Evolutionary conservation across 2,888 invertebrate species (phyloP).

Genomic region (Electrophaes corylata): DNA sequence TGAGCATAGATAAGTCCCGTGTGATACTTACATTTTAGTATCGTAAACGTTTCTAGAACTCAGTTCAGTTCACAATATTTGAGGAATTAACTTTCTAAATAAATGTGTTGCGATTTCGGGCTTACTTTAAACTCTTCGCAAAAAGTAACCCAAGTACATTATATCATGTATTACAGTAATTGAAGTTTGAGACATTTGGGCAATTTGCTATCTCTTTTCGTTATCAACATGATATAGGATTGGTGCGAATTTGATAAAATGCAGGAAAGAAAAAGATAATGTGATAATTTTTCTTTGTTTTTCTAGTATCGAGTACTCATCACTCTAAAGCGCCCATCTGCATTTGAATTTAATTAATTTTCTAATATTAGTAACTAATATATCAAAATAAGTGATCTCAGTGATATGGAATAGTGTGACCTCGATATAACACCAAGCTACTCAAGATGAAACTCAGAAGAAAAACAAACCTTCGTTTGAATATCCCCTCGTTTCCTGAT

Average conservation of each 20-base stretch:
- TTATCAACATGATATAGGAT: conserved; percentile 52
- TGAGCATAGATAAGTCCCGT: neutral
- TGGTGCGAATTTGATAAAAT: conserved; percentile 59
- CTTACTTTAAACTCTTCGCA: neutral
- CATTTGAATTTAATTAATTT: conserved; percentile 2
- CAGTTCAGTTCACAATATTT: neutral
- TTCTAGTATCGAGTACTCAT: conserved; percentile 12
- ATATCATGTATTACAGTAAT: neutral
- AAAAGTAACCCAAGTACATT: neutral
- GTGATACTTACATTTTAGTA: neutral
- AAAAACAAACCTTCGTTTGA: conserved; percentile 67
- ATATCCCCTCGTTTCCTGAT: conserved; percentile 67
- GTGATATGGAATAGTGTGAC: neutral
- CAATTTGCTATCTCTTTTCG: conserved; percentile 47
- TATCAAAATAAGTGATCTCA: conserved; percentile 34
- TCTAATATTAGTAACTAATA: conserved; percentile 14
- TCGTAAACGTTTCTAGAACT: neutral
- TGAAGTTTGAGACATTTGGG: conserved; percentile 21
- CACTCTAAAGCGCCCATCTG: conserved; percentile 5
- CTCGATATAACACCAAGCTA: conserved; percentile 15
- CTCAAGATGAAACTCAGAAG: conserved; percentile 64
- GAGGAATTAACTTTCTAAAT: neutral
- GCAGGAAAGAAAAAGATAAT: conserved; percentile 59
- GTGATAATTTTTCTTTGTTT: conserved; percentile 45
- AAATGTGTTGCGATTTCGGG: no score